These are phyloP conservation scores for Rhopalosiphum maidis DNA, from an alignment of 1,140 invertebrate genomes.

Conservation along the genomic window DNA sequence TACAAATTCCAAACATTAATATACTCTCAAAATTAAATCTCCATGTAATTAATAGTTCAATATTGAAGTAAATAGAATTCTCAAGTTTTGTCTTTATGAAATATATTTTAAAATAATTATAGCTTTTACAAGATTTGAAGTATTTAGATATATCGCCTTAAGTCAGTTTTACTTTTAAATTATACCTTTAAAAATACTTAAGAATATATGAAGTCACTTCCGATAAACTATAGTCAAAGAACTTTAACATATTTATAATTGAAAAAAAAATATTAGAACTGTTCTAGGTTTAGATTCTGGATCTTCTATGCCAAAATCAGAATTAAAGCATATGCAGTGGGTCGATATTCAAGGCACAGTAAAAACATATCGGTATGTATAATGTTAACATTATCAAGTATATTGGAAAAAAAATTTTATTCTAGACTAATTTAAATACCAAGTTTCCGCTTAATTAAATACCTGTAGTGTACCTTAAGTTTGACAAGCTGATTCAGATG, in stretches of 20 bases:
- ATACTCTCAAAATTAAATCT: not conserved
- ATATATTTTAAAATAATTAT: too few relatives aligned
- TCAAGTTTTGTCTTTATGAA: too few relatives aligned
- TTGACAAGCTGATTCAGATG: not conserved
- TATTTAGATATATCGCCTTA: not conserved
- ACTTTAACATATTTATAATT: not conserved
- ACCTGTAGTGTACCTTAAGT: not conserved
- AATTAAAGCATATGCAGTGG: slow-evolving; percentile 66
- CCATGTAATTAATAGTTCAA: not conserved
- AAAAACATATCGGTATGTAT: slow-evolving; percentile 66
- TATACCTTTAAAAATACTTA: not conserved
- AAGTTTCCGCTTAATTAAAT: not conserved
- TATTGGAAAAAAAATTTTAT: not conserved
- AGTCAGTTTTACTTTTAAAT: not conserved
- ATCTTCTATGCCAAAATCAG: slow-evolving; percentile 66
- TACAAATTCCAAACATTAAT: too few relatives aligned
- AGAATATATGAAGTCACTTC: not conserved
- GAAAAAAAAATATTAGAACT: slow-evolving; percentile 62
- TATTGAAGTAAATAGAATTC: too few relatives aligned
- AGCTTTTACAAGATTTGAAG: not conserved
- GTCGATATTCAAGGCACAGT: slow-evolving; percentile 64
- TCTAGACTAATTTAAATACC: not conserved
- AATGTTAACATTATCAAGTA: slow-evolving; percentile 5
- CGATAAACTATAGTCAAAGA: not conserved
- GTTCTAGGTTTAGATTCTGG: slow-evolving; percentile 67